Evolutionary conservation across 2,113 vertebrate genomes (phyloP), one percentile per base, ranked within the genome.

Genomic region (Nothoprocta perdicaria): DNA sequence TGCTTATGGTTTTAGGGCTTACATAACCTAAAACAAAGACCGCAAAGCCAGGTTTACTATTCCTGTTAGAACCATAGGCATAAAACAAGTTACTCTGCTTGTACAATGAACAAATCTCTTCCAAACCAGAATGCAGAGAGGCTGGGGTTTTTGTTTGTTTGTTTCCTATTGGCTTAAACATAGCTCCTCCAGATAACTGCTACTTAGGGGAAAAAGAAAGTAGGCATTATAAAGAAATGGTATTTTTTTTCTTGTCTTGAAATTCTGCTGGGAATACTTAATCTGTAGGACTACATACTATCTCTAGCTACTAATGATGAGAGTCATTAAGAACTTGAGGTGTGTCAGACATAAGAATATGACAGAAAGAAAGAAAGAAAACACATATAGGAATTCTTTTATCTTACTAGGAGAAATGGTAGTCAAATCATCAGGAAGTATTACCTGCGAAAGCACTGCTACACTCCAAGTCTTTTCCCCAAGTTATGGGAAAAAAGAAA

Each of bases 1-100:
- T 35, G 0, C 3, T 81, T 58, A 62, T 12, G 31, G 10, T 45
- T 19, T 31, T 29, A 45, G 45, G 0, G 1, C 6, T 71, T 71
- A 35, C 8, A 43, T 23, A 81, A 50, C 5, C 14, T 50, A 46
- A 48, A 12, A 52, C 26, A 84, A 52, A 71, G 50, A 38, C 26
- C 52, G 52, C 12, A 63, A 71, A 65, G 18, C 4, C 14, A 77
- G 52, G 10, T 3, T 71, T 76, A 24, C 22, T 23, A 12, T 12
- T 71, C 10, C n/a, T 50, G 10, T 45, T 81, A 48, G 7, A 55
- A 8, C 3, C 12, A 52, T 24, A 10, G 10, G 21, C 41, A 10
- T 16, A 73, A 53, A 67, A 74, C 21, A 55, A 55, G 29, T 16
- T 48, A 12, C 16, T 55, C 52, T 41, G 29, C 23, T 27, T 43